Evolutionary conservation across 2,888 invertebrate genomes (phyloP), one percentile per base, ranked within the genome.

Genomic region (Aspidiotus destructor): DNA sequence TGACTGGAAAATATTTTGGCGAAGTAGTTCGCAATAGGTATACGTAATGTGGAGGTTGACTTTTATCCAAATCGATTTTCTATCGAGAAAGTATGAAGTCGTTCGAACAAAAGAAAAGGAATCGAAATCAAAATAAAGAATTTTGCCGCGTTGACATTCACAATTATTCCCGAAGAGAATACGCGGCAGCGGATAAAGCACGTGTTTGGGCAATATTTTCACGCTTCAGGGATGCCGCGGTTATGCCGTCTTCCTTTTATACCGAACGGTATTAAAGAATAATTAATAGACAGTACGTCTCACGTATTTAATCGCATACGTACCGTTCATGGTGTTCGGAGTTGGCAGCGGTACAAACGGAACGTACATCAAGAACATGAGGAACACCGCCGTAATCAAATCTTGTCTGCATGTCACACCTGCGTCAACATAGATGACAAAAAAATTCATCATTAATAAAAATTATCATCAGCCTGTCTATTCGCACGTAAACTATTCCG

Each of bases 341-440:
- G 85, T 85, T 69, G 91, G 89, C 72, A 89, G 82, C 71, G 87
- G 86, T 70, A 88, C 82, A 73, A 88, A 81, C 40, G 92, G 92
- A 72, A 87, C 83, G 77, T 86, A 82, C 74, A 92, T 82, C 79
- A 88, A 84, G 76, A 92, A 81, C 71, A 88, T 79, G 73, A 92
- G 81, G 78, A 93, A 93, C 73, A 90, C 78, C 72, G 87, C 80
- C 48, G 92, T 92, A 72, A 92, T 80, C 74, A 86, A 86, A 75
- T 86, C 86, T 67, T 92, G 92, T 75, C 92, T 86, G 77, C 89
- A 84, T 75, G 88, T 82, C 75, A 87, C 84, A 81, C 88, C 92
- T 92, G 81, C 70, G 82, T 13, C 28, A 40, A 58, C 8, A 28
- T 28, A 28, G 28, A 28, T 28, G 28, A 28, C 28, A 28, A 28